Percentiles rank a stretch among this genome's conserved stretches.
Evolutionary conservation across 2,888 invertebrate genomes (phyloP).

Genomic region (Agapetus fuscipes): DNA sequence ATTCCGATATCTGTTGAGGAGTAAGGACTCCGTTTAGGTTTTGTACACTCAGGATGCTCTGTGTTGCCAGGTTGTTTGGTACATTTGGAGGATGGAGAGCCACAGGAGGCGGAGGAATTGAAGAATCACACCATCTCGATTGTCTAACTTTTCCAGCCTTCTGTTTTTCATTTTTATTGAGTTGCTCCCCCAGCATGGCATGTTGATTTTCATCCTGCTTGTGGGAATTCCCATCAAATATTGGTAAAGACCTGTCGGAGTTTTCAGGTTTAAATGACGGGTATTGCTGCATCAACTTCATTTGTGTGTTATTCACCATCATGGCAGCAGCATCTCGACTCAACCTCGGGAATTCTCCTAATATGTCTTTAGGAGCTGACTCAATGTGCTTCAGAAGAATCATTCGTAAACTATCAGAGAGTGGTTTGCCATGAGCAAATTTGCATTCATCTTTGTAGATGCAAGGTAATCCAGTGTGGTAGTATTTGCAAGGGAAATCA

Average conservation of each 20-base stretch:
- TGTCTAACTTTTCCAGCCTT: conserved; percentile 40
- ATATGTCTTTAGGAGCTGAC: conserved; percentile 82
- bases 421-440: conserved; percentile 82
- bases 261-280: conserved; percentile 29
- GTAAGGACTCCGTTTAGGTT: conserved; percentile 49
- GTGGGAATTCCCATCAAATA: conserved; percentile 41
- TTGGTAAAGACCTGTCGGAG: conserved; percentile 35
- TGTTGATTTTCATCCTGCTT: conserved; percentile 27
- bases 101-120: conserved; percentile 24
- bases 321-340: conserved; percentile 65
- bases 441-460: conserved; percentile 77
- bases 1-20: conserved; percentile 47
- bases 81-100: conserved; percentile 1
- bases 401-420: conserved; percentile 67
- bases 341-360: conserved; percentile 80
- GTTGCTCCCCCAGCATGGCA: neutral
- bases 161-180: conserved; percentile 32
- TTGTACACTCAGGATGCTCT: conserved; percentile 45
- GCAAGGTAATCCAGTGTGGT: conserved; percentile 86
- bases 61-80: conserved; percentile 21
- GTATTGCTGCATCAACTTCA: conserved; percentile 38
- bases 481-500: conserved; percentile 96
- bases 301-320: conserved; percentile 42
- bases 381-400: conserved; percentile 68
- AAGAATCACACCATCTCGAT: conserved; percentile 43